Evolutionary conservation across 2,888 invertebrate genomes (phyloP), one percentile per base, ranked within the genome.

Genomic region (Lasioglossum malachurum): DNA sequence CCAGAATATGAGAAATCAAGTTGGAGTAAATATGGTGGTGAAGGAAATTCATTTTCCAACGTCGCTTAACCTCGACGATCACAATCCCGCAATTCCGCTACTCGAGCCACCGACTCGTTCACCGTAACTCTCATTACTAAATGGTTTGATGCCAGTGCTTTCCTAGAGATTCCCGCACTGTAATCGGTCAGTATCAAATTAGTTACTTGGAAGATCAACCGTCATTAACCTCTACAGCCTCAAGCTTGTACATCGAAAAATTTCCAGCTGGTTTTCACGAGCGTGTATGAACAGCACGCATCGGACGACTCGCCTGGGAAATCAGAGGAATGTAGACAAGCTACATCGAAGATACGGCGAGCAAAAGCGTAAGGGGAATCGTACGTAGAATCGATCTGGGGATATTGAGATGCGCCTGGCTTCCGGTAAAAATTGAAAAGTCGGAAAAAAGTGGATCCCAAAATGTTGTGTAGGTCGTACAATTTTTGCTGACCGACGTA

Each of bases 301-400:
- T 44, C 69, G 23, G 16, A 23, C 77, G 84, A 78, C 67, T 84
- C 86, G 75, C 86, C 35, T 76, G 89, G 87, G 90, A 89, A 90
- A 89, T 89, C 84, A 90, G 72, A 49, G 75, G 86, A 82, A 88
- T 82, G 88, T 81, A 79, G 79, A 85, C 78, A 73, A 75, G 78
- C 46, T 27, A 53, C 49, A 41, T 49, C 72, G 84, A 78, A 84
- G 77, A 14, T 5, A 27, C 0, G 27, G 0, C 14, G 27, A 76
- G 53, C 46, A 60, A 73, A 64, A 57, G 73, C 49, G 75, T 27
- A 53, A 69, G n/a, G 35, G 64, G 60, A 75, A 80, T 83, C 84
- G 49, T 75, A 60, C 71, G n/a, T 31, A 35, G 67, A 67, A 83
- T 86, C 82, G 83, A 81, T 86, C 88, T 79, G 81, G 81, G 81